phyloP scores from a whole-genome alignment of 2,113 vertebrate species.

The Callithrix jacchus region DNA sequence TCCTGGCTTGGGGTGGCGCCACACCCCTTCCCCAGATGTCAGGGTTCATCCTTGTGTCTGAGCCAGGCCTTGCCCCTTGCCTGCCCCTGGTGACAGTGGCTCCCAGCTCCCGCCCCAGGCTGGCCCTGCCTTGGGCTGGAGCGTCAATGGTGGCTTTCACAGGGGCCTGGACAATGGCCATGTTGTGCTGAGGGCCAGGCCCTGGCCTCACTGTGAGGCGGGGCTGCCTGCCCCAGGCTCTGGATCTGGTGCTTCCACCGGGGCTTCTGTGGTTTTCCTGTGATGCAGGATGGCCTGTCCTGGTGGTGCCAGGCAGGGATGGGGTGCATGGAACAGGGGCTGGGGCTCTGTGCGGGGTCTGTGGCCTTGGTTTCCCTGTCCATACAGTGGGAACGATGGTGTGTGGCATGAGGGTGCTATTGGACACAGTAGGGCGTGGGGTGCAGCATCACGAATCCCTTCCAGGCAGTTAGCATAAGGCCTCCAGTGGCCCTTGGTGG shows the following conservation, averaged over 20 bases:
- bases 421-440: background rate
- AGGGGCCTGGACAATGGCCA: slow-evolving; percentile 24
- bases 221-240: background rate
- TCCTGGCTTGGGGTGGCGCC: accelerated
- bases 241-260: accelerated
- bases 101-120: background rate
- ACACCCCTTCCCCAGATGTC: too few relatives aligned
- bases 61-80: background rate
- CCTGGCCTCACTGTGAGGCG: background rate
- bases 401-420: accelerated
- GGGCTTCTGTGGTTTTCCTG: background rate
- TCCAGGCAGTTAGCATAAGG: too few relatives aligned
- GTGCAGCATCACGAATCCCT: too few relatives aligned
- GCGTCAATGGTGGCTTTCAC: slow-evolving; percentile 62
- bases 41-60: background rate
- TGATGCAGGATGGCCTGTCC: background rate
- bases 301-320: background rate
- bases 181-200: slow-evolving; percentile 44
- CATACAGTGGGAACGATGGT: background rate
- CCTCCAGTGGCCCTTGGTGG: background rate
- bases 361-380: background rate
- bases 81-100: background rate
- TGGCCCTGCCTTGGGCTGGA: background rate
- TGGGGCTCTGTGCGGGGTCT: background rate
- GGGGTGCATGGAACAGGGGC: background rate